These are phyloP conservation scores for Phyllotreta striolata DNA, from an alignment of 2,888 invertebrate species.

Conservation along the genomic window DNA sequence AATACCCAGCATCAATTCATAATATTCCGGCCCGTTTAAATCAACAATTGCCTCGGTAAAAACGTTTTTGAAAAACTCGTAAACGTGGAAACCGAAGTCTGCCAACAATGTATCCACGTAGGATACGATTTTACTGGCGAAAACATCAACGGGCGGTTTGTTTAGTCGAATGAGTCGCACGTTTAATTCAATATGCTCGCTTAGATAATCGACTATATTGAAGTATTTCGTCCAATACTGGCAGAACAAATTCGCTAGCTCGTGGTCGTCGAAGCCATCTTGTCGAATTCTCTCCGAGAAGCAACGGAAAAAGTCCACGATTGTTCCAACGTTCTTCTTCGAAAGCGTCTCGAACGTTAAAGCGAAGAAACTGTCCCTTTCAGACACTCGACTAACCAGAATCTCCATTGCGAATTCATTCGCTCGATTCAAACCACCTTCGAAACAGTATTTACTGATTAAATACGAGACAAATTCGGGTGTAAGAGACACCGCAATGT, in stretches of 20 bases:
- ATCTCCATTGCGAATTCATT: slow-evolving; percentile 17
- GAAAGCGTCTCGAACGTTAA: slow-evolving; percentile 13
- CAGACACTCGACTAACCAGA: slow-evolving; percentile 22
- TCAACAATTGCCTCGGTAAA: not conserved
- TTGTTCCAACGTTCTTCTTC: slow-evolving; percentile 6
- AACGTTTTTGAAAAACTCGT: slow-evolving; percentile 19
- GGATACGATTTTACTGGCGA: slow-evolving; percentile 16
- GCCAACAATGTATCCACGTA: slow-evolving; percentile 22
- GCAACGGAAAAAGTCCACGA: not conserved
- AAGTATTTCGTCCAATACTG: slow-evolving; percentile 30
- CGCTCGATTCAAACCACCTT: slow-evolving; percentile 1
- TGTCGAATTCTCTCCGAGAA: slow-evolving; percentile 5
- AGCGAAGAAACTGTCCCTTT: slow-evolving; percentile 21
- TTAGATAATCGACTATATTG: slow-evolving; percentile 5
- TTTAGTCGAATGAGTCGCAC: slow-evolving; percentile 12
- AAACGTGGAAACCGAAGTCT: slow-evolving; percentile 23
- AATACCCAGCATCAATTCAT: slow-evolving; percentile 28
- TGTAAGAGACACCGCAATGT: slow-evolving; percentile 16
- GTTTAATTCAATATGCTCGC: slow-evolving; percentile 23
- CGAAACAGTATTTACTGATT: slow-evolving; percentile 17
- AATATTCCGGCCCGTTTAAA: slow-evolving; percentile 1
- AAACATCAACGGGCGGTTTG: not conserved
- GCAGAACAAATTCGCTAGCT: slow-evolving; percentile 16
- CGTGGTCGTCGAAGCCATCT: not conserved
- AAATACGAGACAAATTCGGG: slow-evolving; percentile 17